Percentiles rank a stretch among this genome's conserved stretches.
phyloP scores from a whole-genome alignment of 2,888 invertebrate genomes.

The Nymphalis polychloros region DNA sequence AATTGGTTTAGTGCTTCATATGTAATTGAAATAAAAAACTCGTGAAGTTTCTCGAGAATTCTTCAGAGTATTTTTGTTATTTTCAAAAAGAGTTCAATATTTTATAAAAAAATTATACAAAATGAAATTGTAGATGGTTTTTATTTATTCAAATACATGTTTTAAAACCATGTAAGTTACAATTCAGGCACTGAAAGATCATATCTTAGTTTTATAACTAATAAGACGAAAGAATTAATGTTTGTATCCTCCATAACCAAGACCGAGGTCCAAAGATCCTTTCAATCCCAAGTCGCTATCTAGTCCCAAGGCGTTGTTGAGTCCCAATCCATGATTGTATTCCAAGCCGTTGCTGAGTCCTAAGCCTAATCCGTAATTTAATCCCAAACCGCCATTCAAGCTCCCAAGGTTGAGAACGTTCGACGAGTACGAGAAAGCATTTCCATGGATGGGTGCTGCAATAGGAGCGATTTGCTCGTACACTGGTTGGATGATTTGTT shows the following conservation, averaged over 20 bases:
- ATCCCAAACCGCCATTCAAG: slow-evolving; percentile 14
- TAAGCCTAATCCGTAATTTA: not conserved
- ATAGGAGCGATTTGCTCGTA: slow-evolving; percentile 35
- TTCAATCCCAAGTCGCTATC: slow-evolving; percentile 24
- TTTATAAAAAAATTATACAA: too few relatives aligned
- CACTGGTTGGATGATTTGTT: slow-evolving; percentile 32
- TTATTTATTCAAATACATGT: not conserved
- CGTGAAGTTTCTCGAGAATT: too few relatives aligned
- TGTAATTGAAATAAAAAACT: too few relatives aligned
- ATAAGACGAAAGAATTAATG: slow-evolving; percentile 25
- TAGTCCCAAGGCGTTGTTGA: slow-evolving; percentile 1
- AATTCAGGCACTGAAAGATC: slow-evolving; percentile 28
- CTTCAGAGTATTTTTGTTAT: too few relatives aligned
- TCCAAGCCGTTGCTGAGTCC: slow-evolving; percentile 10
- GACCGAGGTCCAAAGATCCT: slow-evolving; percentile 24
- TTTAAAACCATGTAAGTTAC: slow-evolving; percentile 4
- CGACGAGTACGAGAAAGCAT: slow-evolving; percentile 11
- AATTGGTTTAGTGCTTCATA: too few relatives aligned
- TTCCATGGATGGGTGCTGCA: slow-evolving; percentile 15
- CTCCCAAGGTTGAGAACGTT: slow-evolving; percentile 16
- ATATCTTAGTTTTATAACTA: slow-evolving; percentile 12
- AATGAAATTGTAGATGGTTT: not conserved
- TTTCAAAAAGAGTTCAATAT: too few relatives aligned
- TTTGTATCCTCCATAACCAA: slow-evolving; percentile 33
- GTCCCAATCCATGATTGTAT: not conserved